A percentile compares a stretch with the other conserved stretches of the same genome.
Conservation (phyloP, 1,140 invertebrate species). For the Hycleus phaleratus region DNA sequence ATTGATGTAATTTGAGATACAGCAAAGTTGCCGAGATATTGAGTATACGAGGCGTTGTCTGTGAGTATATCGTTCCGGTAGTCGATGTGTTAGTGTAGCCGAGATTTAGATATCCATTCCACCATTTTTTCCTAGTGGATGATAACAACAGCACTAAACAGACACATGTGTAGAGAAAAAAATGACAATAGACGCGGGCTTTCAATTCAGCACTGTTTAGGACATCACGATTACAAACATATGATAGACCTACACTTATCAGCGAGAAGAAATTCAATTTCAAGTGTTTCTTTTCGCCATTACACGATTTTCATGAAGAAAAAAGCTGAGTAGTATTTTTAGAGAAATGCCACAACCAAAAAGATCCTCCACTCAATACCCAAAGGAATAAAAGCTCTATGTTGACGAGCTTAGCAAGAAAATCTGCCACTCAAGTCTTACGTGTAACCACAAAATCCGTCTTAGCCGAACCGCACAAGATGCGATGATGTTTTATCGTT, state of each 20-base stretch:
- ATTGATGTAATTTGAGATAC: conserved; percentile 33
- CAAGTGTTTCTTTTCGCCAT: neutral
- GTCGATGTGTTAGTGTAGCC: conserved; percentile 2
- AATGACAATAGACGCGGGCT: neutral
- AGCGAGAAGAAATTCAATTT: too few species aligned
- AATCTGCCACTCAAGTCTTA: conserved; percentile 14
- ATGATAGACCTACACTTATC: too few species aligned
- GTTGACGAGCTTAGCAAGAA: conserved; percentile 6
- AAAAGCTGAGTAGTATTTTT: neutral
- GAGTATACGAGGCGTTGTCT: conserved; percentile 7
- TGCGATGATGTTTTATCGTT: neutral
- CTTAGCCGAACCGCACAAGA: conserved; percentile 2
- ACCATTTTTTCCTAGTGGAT: conserved; percentile 10
- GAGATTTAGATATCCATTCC: conserved; percentile 22
- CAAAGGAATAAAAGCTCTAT: conserved; percentile 4
- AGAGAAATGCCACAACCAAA: neutral
- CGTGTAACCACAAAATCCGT: conserved; percentile 3
- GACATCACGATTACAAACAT: too few species aligned
- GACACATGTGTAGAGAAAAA: conserved; percentile 19
- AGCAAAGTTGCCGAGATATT: conserved; percentile 23
- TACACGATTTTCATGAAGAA: neutral
- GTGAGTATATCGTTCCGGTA: neutral
- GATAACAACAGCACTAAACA: too few species aligned
- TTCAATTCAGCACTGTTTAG: too few species aligned
- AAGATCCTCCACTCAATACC: neutral